Evolutionary conservation across 2,797 vertebrate genomes (phyloP).

Genomic region (Trachurus trachurus): DNA sequence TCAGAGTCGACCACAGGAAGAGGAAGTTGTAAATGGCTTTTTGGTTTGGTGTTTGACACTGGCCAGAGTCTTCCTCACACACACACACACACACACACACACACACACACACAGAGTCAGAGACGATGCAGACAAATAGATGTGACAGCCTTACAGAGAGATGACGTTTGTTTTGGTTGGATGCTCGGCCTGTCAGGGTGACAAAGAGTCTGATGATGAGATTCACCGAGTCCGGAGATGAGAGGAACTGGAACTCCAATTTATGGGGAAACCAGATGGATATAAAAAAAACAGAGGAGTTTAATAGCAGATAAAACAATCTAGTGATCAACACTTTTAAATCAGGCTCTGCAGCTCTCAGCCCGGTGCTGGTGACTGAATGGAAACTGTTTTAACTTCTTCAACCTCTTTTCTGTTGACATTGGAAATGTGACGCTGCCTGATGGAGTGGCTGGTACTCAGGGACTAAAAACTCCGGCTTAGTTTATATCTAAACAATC

Average conservation of each 20-base stretch:
- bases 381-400: background rate
- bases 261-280: background rate
- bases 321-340: background rate
- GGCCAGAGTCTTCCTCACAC: too few relatives aligned
- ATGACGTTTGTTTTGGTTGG: constrained; percentile 50
- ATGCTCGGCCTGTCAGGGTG: constrained; percentile 29
- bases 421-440: background rate
- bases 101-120: background rate
- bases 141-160: constrained; percentile 36
- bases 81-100: constrained; percentile 16
- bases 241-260: constrained; percentile 21
- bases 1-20: background rate
- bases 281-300: background rate
- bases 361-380: background rate
- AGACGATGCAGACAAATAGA: constrained; percentile 40
- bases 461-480: background rate
- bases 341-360: background rate
- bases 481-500: background rate
- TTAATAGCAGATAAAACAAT: background rate
- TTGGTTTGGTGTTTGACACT: constrained; percentile 2
- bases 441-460: background rate
- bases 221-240: background rate
- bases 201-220: constrained; percentile 21
- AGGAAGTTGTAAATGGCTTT: background rate
- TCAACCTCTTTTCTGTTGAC: too few relatives aligned